phyloP scores from a whole-genome alignment of 2,797 vertebrate genomes.

The Kryptolebias ocellatus region DNA sequence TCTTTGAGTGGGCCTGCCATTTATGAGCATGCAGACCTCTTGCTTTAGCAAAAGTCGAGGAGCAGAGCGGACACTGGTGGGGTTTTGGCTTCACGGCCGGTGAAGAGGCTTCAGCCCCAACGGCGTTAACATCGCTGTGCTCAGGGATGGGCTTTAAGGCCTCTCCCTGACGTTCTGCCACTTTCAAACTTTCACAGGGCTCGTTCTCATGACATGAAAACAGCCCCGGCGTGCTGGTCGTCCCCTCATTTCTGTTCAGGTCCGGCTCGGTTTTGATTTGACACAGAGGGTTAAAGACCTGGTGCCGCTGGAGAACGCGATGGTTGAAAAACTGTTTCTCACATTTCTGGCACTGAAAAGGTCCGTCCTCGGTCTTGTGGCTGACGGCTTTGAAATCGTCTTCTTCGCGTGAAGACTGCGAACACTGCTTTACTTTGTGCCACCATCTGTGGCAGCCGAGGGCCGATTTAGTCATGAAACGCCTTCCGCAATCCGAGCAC shows the following conservation, averaged over 20 bases:
- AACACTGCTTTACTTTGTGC: slow-evolving; percentile 78
- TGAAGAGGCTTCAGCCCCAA: not conserved
- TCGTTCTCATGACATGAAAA: slow-evolving; percentile 53
- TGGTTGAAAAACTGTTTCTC: slow-evolving; percentile 79
- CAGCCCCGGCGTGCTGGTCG: not conserved
- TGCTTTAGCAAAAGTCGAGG: slow-evolving; percentile 74
- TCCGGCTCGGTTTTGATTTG: slow-evolving; percentile 40
- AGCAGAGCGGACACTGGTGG: slow-evolving; percentile 75
- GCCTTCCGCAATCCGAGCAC: slow-evolving; percentile 81
- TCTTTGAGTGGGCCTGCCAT: slow-evolving; percentile 79
- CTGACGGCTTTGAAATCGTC: slow-evolving; percentile 47
- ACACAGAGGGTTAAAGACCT: slow-evolving; percentile 66
- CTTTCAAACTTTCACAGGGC: slow-evolving; percentile 36
- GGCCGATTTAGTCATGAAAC: slow-evolving; percentile 78
- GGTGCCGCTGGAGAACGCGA: slow-evolving; percentile 75
- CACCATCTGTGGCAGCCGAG: slow-evolving; percentile 82
- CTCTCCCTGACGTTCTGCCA: slow-evolving; percentile 21
- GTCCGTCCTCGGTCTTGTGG: slow-evolving; percentile 59
- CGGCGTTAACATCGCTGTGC: not conserved
- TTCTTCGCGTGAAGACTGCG: slow-evolving; percentile 55
- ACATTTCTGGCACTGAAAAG: slow-evolving; percentile 76
- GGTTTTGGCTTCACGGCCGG: slow-evolving; percentile 43
- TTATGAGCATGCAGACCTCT: slow-evolving; percentile 81
- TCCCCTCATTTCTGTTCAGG: slow-evolving; percentile 4
- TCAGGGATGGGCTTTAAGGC: not conserved